phyloP scores from a whole-genome alignment of 2,113 vertebrate genomes.

The Myotis yumanensis region DNA sequence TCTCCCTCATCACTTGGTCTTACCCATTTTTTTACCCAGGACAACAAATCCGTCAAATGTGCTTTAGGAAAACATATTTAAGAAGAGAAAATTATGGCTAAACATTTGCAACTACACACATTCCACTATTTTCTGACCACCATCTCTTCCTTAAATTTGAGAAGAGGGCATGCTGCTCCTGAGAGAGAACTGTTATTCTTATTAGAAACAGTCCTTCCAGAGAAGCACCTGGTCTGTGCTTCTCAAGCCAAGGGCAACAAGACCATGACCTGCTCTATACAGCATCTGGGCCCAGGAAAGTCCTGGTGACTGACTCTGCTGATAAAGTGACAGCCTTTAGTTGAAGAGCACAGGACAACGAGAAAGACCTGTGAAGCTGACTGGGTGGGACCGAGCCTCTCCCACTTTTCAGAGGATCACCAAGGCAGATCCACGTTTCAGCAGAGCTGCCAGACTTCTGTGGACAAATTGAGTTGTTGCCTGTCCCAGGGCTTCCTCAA shows the following conservation, averaged over 20 bases:
- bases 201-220: conserved; percentile 58
- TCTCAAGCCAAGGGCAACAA: conserved; percentile 64
- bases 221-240: conserved; percentile 36
- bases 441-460: background rate
- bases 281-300: conserved; percentile 60
- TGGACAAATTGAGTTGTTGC: background rate
- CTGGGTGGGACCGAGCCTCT: background rate
- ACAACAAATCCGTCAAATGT: background rate
- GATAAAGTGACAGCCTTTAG: conserved; percentile 63
- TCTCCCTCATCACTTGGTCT: background rate
- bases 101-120: background rate
- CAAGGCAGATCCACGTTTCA: background rate
- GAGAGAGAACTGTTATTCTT: conserved; percentile 62
- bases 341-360: conserved; percentile 1
- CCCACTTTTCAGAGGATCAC: background rate
- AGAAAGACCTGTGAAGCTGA: background rate
- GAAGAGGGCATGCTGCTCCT: background rate
- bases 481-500: background rate
- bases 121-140: background rate
- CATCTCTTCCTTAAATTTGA: background rate
- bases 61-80: background rate
- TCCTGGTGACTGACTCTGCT: conserved; percentile 67
- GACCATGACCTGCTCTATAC: background rate
- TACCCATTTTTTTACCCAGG: background rate
- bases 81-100: background rate